Evolutionary conservation across 2,797 vertebrate species (phyloP).

Genomic region (Paedocypris micromegethes): DNA sequence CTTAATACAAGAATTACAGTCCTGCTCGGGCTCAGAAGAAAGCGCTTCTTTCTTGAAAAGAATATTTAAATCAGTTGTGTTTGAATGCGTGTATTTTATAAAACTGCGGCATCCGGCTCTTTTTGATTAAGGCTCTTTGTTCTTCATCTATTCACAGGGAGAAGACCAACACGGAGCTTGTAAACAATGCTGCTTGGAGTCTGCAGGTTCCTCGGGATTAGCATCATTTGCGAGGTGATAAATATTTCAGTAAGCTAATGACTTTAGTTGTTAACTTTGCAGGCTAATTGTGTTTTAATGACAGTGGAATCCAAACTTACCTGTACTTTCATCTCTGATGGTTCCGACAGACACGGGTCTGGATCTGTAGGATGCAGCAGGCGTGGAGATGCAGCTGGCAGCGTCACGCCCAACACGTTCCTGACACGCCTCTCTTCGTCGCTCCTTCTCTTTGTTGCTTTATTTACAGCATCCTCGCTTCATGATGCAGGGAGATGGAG

Average conservation of each 20-base stretch:
- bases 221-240: constrained; percentile 43
- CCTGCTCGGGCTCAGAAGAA: too few species aligned
- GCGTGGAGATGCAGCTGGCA: constrained; percentile 41
- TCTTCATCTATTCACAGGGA: too few species aligned
- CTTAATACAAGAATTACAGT: too few species aligned
- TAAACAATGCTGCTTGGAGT: constrained; percentile 6
- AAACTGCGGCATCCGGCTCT: too few species aligned
- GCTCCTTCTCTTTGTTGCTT: constrained; percentile 29
- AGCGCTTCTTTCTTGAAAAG: too few species aligned
- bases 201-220: constrained; percentile 29
- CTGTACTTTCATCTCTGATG: constrained; percentile 22
- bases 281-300: constrained; percentile 46
- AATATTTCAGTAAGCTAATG: constrained; percentile 46
- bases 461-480: constrained; percentile 37
- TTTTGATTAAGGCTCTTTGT: too few species aligned
- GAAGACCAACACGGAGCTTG: too few species aligned
- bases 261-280: constrained; percentile 40
- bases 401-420: constrained; percentile 23
- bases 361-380: constrained; percentile 24
- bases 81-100: too few species aligned
- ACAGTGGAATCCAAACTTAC: constrained; percentile 19
- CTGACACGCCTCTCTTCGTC: constrained; percentile 28
- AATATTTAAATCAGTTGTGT: too few species aligned
- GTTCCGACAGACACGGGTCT: constrained; percentile 13
- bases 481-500: constrained; percentile 39